phyloP scores from a whole-genome alignment of 2,797 vertebrate species.

The Gymnoscopelus braueri region DNA sequence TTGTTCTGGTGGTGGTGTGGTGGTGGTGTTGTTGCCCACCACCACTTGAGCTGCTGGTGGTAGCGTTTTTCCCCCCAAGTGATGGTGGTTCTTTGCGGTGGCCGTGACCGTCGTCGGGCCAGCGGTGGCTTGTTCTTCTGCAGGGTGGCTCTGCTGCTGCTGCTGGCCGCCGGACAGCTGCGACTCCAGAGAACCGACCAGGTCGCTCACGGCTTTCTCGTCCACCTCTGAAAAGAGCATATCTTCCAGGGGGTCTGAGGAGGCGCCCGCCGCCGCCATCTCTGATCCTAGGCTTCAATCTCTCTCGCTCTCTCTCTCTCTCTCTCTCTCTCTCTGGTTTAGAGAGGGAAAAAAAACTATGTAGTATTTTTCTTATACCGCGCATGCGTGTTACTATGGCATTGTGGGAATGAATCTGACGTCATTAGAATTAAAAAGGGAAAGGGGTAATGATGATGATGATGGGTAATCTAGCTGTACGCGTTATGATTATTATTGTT shows the following conservation, averaged over 20 bases:
- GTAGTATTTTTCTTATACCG: slow-evolving; percentile 47
- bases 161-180: slow-evolving; percentile 76
- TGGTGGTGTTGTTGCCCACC: slow-evolving; percentile 70
- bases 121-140: slow-evolving; percentile 40
- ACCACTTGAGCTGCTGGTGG: slow-evolving; percentile 79
- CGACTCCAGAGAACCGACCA: slow-evolving; percentile 88
- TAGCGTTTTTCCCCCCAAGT: slow-evolving; percentile 81
- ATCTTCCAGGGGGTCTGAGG: slow-evolving; percentile 85
- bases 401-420: slow-evolving; percentile 86
- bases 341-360: slow-evolving; percentile 12
- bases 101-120: slow-evolving; percentile 34
- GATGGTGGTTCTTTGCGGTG: slow-evolving; percentile 74
- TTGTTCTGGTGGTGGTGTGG: slow-evolving; percentile 50
- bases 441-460: slow-evolving; percentile 29
- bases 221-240: slow-evolving; percentile 92
- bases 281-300: slow-evolving; percentile 75
- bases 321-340: too few relatives aligned
- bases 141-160: slow-evolving; percentile 68
- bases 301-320: slow-evolving; percentile 37
- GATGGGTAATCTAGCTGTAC: slow-evolving; percentile 11
- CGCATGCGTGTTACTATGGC: slow-evolving; percentile 86
- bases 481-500: slow-evolving; percentile 14
- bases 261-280: slow-evolving; percentile 77
- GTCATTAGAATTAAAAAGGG: slow-evolving; percentile 59
- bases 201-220: slow-evolving; percentile 89